Evolutionary conservation across 2,113 vertebrate species (phyloP), one percentile per base, ranked within the genome.

Genomic region (Odontophorus gujanensis): DNA sequence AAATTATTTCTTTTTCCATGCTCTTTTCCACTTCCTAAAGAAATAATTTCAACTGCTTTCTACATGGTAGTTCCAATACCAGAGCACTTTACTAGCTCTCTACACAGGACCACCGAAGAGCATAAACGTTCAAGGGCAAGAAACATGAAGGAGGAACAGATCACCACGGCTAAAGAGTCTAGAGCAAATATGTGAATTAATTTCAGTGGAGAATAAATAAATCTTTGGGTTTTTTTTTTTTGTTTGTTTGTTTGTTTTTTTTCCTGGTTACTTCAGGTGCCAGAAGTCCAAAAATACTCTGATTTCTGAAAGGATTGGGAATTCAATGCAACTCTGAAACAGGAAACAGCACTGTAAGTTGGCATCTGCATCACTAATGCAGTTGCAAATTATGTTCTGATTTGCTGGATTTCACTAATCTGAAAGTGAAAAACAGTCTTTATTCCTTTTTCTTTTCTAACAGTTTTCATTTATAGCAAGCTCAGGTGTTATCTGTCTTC

Each of bases 381-480:
- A 85, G 42, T 62, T 85, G 58, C 47, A 80, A 91, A 71, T 48
- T 53, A 65, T 43, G 25, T 67, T 89, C 59, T 87, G 43, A 88
- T 89, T 91, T 87, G 34, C 59, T 66, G 42, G 59, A 94, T 91
- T 94, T 91, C 75, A 76, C 20, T 80, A 48, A 14, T 89, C 48
- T 77, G 59, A 85, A 95, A 71, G 42, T 59, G 55, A 82, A 93
- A 94, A 95, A 7, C 42, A 93, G 42, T 7, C 32, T 76, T 86
- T 79, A 69, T 63, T 94, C 63, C 21, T 84, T 91, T 66, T 87
- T 59, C 32, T 68, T 69, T 50, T 71, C 32, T 85, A 73, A 87
- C 32, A 80, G 65, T 58, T 92, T 92, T 94, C 55, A 85, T 43
- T 92, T 89, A 79, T 48, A 93, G 74, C 50, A 87, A 66, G 24